Conservation (phyloP, 1,140 invertebrate genomes). For the Campoletis sonorensis region DNA sequence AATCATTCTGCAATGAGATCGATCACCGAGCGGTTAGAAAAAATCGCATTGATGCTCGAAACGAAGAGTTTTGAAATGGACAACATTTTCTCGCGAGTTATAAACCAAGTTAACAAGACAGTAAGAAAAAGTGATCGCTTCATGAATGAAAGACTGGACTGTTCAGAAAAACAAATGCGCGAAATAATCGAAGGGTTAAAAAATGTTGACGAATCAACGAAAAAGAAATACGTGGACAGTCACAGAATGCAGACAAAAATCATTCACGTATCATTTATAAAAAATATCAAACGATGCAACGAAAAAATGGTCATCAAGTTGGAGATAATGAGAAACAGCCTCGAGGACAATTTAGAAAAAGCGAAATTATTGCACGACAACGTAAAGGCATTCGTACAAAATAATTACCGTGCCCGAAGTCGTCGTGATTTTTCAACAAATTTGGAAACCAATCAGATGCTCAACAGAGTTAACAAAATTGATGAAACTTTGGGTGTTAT, state of each 20-base stretch:
- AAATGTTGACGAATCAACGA: background rate
- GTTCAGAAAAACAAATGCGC: conserved; percentile 27
- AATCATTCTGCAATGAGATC: background rate
- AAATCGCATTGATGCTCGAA: conserved; percentile 19
- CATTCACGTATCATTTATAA: background rate
- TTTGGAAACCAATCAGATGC: background rate
- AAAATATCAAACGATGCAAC: conserved; percentile 22
- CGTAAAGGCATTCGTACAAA: conserved; percentile 5
- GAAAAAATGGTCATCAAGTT: conserved; percentile 18
- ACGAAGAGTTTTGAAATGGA: background rate
- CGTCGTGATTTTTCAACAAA: background rate
- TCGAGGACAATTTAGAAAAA: conserved; percentile 22
- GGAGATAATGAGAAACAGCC: conserved; percentile 3
- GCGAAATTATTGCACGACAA: background rate
- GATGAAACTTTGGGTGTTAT: background rate
- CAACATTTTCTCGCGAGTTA: conserved; percentile 3
- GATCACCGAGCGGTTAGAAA: conserved; percentile 6
- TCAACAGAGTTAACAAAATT: background rate
- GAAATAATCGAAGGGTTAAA: conserved; percentile 1
- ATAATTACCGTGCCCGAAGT: background rate
- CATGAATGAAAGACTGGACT: background rate
- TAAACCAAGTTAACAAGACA: background rate
- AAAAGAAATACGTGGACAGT: conserved; percentile 14
- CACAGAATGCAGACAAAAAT: background rate
- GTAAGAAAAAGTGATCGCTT: conserved; percentile 5